Conservation (phyloP, 2,113 vertebrate genomes). For the Circaetus cinerascens region DNA sequence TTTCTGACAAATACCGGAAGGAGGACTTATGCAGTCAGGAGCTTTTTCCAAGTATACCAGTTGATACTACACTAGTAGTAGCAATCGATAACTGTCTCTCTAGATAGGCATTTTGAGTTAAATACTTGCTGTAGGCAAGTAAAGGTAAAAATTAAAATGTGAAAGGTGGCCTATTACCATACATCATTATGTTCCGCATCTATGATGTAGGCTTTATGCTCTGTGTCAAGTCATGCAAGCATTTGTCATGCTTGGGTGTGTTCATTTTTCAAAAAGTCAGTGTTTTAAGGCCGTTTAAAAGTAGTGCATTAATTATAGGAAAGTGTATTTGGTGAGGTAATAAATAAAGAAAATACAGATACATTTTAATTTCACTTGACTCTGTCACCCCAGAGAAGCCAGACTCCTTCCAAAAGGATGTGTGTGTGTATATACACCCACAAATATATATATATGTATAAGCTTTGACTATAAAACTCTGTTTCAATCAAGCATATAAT, state of each 20-base stretch:
- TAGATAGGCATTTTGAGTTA: background rate
- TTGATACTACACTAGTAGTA: too few species aligned
- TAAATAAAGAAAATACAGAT: background rate
- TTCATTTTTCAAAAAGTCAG: background rate
- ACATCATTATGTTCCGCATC: accelerated
- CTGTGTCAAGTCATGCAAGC: background rate
- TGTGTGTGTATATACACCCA: background rate
- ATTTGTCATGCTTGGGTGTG: background rate
- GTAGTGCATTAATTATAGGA: background rate
- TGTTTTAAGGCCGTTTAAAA: background rate
- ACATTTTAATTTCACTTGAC: background rate
- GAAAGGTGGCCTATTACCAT: too few species aligned
- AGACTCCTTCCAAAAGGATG: background rate
- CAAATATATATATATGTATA: too few species aligned
- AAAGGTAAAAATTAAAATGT: background rate
- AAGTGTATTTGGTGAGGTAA: background rate
- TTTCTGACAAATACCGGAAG: accelerated
- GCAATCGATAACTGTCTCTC: background rate
- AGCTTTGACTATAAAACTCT: background rate
- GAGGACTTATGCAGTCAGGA: too few species aligned
- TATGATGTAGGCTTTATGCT: accelerated
- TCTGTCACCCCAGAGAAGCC: background rate
- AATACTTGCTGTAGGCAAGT: background rate
- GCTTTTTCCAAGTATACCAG: background rate
- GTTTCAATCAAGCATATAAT: background rate